Conservation (phyloP, 2,888 invertebrate genomes). For the Agriopis aurantiaria region DNA sequence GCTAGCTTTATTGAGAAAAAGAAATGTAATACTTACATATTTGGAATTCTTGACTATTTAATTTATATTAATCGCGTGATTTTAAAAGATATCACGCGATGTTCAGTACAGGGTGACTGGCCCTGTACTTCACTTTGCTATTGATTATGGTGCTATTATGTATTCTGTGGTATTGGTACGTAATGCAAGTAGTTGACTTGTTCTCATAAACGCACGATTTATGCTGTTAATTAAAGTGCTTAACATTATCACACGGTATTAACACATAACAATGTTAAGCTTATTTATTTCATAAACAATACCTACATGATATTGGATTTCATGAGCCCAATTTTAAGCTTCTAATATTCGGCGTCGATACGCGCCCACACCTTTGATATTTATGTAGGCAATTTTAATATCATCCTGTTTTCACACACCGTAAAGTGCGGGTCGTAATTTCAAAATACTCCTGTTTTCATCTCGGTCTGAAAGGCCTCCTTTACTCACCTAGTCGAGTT, state of each 20-base stretch:
- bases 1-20: too few species aligned
- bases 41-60: too few species aligned
- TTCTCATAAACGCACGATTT: slow-evolving; percentile 14
- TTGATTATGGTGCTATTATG: too few species aligned
- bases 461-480: slow-evolving; percentile 63
- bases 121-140: too few species aligned
- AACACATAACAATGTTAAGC: slow-evolving; percentile 21
- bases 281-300: slow-evolving; percentile 33
- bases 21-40: too few species aligned
- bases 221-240: slow-evolving; percentile 29
- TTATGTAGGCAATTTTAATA: slow-evolving; percentile 49
- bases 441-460: slow-evolving; percentile 66
- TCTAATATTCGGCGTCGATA: slow-evolving; percentile 40
- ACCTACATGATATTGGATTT: slow-evolving; percentile 25
- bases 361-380: slow-evolving; percentile 41
- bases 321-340: slow-evolving; percentile 35
- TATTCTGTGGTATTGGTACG: too few species aligned
- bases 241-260: slow-evolving; percentile 16
- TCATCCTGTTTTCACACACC: slow-evolving; percentile 62
- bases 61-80: too few species aligned
- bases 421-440: slow-evolving; percentile 67
- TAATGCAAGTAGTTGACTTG: background rate
- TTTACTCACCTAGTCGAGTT: slow-evolving; percentile 50
- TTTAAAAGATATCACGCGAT: too few species aligned
- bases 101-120: too few species aligned